Evolutionary conservation across 2,113 vertebrate species (phyloP), one percentile per base, ranked within the genome.

Genomic region (Leiothrix lutea): DNA sequence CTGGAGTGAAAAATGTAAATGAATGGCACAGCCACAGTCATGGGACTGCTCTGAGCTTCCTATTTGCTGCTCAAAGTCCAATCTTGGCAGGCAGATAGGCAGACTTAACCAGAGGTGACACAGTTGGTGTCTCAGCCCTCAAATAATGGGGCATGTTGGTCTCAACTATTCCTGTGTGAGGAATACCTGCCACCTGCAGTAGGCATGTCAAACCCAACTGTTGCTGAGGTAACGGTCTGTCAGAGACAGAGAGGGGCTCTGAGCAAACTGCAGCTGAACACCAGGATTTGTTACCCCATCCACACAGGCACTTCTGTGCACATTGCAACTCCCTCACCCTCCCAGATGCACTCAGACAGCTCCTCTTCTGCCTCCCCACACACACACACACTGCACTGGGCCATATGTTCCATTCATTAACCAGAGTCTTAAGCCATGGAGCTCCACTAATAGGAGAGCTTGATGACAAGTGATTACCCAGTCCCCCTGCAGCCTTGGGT

Each of bases 381-480:
- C 18, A 9, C 18, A 9, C 21, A 35, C 75, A 74, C 33, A 72
- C 73, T 72, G 35, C 47, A 14, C 65, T 53, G 47, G 50, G n/a
- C 85, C 93, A 83, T 92, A 85, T 90, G 94, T 70, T 82, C 84
- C 51, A 90, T 38, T 92, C 94, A 70, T 90, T 96, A 93, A 35
- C 40, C 67, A 56, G 54, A 80, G 62, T 42, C 92, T 93, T 94
- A 95, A 95, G 87, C 81, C 54, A 92, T 1, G 5, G 67, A 91
- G 85, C 85, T 94, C 75, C 82, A 80, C 72, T 97, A 96, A 95
- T 83, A 93, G 72, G 64, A 93, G 44, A 62, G 67, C 75, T 93
- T 64, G 74, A 90, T 92, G 90, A 86, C 81, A 96, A 85, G 75
- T 13, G 71, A 96, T 96, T 95, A 97, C 66, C 80, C 64, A 78